Conservation (phyloP, 2,797 vertebrate species). For the Artibeus lituratus region DNA sequence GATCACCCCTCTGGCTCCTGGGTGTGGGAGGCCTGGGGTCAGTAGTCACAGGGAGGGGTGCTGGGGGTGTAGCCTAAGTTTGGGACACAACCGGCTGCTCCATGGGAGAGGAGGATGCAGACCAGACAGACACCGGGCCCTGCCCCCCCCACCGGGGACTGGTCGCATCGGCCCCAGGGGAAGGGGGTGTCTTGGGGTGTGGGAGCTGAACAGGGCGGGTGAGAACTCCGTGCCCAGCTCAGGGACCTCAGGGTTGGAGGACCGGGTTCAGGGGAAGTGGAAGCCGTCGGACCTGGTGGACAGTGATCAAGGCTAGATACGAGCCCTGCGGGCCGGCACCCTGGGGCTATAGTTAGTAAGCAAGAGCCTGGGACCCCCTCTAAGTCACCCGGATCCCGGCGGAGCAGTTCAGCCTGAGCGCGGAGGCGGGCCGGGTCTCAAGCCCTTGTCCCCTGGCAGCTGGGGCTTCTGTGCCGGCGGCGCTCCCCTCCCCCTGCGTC, state of each 20-base stretch:
- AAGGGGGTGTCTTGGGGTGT: not conserved
- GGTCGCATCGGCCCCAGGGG: not conserved
- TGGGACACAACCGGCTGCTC: not conserved
- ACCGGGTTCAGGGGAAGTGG: too few relatives aligned
- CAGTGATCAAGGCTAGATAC: not conserved
- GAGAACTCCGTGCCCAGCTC: not conserved
- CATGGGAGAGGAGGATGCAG: not conserved
- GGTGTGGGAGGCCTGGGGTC: not conserved
- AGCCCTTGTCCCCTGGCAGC: not conserved
- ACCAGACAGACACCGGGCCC: not conserved
- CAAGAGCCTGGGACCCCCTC: not conserved
- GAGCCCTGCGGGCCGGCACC: not conserved
- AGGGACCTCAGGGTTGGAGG: not conserved
- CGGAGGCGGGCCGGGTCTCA: not conserved
- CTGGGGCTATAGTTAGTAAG: not conserved
- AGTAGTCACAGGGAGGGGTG: not conserved
- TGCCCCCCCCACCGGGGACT: too few relatives aligned
- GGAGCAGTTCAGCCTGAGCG: not conserved
- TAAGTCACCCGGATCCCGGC: fast-evolving
- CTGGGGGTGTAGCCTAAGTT: not conserved
- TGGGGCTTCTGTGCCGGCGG: not conserved
- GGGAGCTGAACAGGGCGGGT: not conserved
- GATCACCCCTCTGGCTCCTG: not conserved
- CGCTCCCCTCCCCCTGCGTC: not conserved
- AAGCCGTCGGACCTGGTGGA: not conserved